Conservation (phyloP, 2,113 vertebrate genomes). For the Ctenodactylus gundi region DNA sequence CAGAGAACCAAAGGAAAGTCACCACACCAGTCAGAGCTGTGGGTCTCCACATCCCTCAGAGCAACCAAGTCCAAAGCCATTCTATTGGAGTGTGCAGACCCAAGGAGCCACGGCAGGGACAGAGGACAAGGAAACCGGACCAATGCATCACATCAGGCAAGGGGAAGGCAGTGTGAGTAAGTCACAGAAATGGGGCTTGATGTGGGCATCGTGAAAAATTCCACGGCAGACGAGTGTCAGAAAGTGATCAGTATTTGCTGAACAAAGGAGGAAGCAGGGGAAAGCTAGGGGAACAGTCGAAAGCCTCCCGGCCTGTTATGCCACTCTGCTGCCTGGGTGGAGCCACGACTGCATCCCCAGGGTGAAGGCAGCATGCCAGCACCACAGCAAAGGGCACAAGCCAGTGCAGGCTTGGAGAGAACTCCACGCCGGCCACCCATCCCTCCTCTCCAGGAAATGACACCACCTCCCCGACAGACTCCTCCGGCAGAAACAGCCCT, state of each 20-base stretch:
- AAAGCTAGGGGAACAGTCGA: neutral
- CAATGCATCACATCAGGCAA: neutral
- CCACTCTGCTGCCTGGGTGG: neutral
- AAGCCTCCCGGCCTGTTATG: neutral
- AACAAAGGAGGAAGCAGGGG: neutral
- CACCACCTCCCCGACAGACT: neutral
- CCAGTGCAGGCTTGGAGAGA: neutral
- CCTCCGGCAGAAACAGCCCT: no score
- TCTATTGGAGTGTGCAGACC: neutral
- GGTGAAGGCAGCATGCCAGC: neutral
- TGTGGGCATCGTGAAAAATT: neutral
- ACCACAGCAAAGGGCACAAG: neutral
- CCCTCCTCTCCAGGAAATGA: neutral
- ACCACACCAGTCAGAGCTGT: neutral
- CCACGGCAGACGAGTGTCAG: neutral
- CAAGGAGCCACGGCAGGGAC: neutral
- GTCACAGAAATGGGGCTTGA: neutral
- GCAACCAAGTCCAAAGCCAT: neutral
- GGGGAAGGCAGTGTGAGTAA: neutral
- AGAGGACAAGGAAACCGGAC: neutral
- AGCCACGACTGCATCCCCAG: neutral
- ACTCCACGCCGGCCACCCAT: neutral
- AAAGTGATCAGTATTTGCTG: neutral
- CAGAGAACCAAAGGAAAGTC: neutral
- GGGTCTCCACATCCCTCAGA: neutral